phyloP scores from a whole-genome alignment of 2,113 vertebrate genomes.

The Hydrolagus affinis region DNA sequence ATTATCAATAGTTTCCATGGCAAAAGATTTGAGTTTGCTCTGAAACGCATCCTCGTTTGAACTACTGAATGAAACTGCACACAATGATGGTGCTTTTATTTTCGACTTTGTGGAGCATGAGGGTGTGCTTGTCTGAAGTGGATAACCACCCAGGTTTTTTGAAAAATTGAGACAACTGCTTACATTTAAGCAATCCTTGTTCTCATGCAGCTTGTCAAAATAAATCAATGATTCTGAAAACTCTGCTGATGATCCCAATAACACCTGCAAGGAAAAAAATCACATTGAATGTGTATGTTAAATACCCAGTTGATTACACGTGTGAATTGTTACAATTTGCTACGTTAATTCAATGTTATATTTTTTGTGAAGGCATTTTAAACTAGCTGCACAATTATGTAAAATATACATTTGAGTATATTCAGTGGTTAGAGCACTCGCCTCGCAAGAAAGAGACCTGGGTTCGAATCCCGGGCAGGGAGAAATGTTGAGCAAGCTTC shows the following conservation, averaged over 20 bases:
- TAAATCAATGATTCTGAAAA: not conserved
- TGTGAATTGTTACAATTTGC: not conserved
- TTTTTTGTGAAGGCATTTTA: too few species aligned
- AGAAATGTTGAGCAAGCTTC: too few species aligned
- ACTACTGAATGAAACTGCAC: not conserved
- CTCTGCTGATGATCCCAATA: not conserved
- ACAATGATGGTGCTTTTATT: constrained; percentile 5
- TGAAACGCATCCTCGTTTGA: not conserved
- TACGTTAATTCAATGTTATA: too few species aligned
- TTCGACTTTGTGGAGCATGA: not conserved
- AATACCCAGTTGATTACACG: not conserved
- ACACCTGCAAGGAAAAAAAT: not conserved
- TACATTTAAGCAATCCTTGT: not conserved
- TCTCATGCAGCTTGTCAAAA: not conserved
- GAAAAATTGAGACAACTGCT: too few species aligned
- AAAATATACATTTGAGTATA: too few species aligned
- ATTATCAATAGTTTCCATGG: not conserved
- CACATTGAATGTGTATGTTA: not conserved
- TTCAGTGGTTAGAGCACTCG: too few species aligned
- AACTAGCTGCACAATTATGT: too few species aligned
- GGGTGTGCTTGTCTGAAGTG: constrained; percentile 19
- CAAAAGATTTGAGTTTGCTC: not conserved
- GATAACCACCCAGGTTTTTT: not conserved
- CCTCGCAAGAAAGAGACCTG: too few species aligned
- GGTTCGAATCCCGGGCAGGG: too few species aligned